A percentile compares a stretch with the other conserved stretches of the same genome.
phyloP scores from a whole-genome alignment of 1,140 invertebrate genomes.

The Euura lappo region DNA sequence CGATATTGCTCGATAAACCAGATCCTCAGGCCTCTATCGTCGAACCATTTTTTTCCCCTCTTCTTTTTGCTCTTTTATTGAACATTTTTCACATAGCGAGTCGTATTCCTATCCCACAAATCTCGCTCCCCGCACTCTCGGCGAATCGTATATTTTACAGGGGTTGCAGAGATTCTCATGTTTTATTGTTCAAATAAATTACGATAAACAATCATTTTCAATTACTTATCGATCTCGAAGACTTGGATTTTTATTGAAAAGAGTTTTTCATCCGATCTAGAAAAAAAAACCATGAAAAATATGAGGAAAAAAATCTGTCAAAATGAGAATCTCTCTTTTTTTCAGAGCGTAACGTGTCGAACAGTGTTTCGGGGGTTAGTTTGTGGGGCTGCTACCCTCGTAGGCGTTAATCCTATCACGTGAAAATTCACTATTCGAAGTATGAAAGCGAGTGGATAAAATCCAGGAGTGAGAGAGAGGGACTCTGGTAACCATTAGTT shows the following conservation, averaged over 20 bases:
- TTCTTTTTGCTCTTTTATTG: too few relatives aligned
- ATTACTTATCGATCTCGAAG: neutral
- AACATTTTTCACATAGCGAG: too few relatives aligned
- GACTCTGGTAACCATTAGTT: neutral
- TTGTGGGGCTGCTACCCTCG: neutral
- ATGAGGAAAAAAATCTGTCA: neutral
- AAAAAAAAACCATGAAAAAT: neutral
- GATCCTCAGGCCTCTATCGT: neutral
- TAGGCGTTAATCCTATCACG: neutral
- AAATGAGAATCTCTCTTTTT: neutral
- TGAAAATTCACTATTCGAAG: neutral
- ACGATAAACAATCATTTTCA: too few relatives aligned
- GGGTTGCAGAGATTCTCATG: too few relatives aligned
- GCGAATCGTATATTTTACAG: too few relatives aligned
- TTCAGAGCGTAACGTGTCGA: neutral
- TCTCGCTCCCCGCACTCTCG: too few relatives aligned
- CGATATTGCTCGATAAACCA: slow-evolving; percentile 1
- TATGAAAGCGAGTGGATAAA: neutral
- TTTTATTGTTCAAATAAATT: too few relatives aligned
- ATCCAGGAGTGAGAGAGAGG: neutral
- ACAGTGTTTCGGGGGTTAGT: neutral
- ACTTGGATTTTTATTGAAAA: neutral
- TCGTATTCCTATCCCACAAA: too few relatives aligned
- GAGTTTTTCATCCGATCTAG: neutral
- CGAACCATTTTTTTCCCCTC: too few relatives aligned